A percentile compares a stretch with the other conserved stretches of the same genome.
Conservation (phyloP, 2,113 vertebrate species). For the Grammomys surdaster region DNA sequence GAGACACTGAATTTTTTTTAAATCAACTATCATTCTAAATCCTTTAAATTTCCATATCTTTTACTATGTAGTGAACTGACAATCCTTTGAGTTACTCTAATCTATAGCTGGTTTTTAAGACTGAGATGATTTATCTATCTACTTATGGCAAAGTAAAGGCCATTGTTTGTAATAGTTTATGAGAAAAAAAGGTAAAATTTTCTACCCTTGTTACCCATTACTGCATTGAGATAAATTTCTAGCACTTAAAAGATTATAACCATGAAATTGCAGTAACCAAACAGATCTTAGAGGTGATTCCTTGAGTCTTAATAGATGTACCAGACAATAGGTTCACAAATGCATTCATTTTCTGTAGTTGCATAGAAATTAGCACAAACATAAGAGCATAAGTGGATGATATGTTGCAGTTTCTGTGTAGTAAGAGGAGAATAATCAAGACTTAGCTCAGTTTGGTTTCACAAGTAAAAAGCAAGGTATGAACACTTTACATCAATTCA, state of each 20-base stretch:
- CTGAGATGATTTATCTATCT: neutral
- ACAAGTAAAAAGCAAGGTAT: neutral
- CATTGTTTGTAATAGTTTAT: neutral
- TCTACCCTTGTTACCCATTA: neutral
- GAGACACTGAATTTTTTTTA: too few relatives aligned
- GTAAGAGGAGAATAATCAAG: too few relatives aligned
- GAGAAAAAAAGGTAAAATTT: neutral
- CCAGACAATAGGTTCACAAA: neutral
- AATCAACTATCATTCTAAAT: neutral
- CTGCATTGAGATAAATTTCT: neutral
- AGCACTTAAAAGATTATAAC: neutral
- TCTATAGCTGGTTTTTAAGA: neutral
- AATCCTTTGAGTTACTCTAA: neutral
- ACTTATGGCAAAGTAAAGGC: neutral
- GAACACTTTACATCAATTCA: neutral
- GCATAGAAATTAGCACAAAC: neutral
- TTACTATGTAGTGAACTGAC: neutral
- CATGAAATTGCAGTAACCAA: neutral
- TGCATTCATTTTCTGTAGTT: neutral
- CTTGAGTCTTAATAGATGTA: neutral
- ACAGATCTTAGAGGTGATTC: neutral
- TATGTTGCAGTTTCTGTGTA: neutral
- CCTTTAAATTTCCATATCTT: neutral
- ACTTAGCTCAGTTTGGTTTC: neutral
- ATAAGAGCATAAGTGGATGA: neutral